Conservation (phyloP, 2,888 invertebrate genomes). For the Gari tellinella region DNA sequence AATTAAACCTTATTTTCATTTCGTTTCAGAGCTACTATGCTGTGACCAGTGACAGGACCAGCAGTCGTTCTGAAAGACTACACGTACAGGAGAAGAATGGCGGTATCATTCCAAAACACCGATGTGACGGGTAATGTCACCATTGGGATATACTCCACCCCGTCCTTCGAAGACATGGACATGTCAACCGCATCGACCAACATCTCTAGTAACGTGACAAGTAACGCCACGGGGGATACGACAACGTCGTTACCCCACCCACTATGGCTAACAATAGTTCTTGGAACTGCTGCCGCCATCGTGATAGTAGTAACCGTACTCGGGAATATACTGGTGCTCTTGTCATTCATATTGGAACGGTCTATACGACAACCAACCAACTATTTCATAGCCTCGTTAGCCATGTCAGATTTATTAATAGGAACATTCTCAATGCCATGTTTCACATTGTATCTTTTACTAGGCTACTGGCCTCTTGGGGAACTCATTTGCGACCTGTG, state of each 20-base stretch:
- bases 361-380: constrained; percentile 97
- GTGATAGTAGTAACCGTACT: constrained; percentile 96
- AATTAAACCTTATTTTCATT: no score
- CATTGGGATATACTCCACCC: no score
- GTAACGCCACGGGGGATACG: no score
- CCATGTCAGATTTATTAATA: constrained; percentile 98
- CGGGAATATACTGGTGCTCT: constrained; percentile 97
- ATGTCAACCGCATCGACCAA: no score
- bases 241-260: constrained; percentile 87
- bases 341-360: constrained; percentile 97
- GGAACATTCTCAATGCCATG: constrained; percentile 99
- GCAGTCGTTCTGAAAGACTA: no score
- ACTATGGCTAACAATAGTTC: constrained; percentile 94
- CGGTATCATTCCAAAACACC: no score
- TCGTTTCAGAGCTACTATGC: no score
- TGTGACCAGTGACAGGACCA: no score
- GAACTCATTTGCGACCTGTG: constrained; percentile 98
- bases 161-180: no score
- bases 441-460: constrained; percentile 98
- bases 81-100: no score
- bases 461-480: constrained; percentile 98
- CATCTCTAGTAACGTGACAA: no score
- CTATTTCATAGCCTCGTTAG: constrained; percentile 99
- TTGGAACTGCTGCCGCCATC: constrained; percentile 93
- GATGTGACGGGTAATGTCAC: no score